Base-by-base conservation (phyloP, 1,140 invertebrate species). In the Drosophila punjabiensis region DNA sequence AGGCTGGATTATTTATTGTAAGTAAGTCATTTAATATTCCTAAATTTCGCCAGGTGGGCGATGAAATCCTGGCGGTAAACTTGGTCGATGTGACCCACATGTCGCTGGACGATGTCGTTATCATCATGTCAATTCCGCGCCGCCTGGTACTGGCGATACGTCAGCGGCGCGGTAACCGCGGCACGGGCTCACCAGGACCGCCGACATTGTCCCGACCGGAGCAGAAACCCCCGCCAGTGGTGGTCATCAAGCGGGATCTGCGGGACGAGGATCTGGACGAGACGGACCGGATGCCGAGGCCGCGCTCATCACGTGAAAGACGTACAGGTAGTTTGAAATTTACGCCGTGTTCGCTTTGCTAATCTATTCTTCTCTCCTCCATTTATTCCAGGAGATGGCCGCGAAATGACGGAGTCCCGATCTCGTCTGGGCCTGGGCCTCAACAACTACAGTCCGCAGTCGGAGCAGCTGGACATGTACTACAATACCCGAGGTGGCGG, bases 51-150 rank as follows among this genome's bases (percentile, higher is more conserved):
- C 78, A 97, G 95, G 98, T 99, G 8, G 98, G 98, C n/a, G 99
- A 99, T 94, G 99, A 99, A 94, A 99, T 99, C 91, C 94, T 99
- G 76, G 98, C 98, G 7, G 98, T 99, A 39, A 99, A 99, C 94
- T 95, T 99, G 88, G 98, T 99, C 55, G 98, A 99, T 92, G 98
- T 99, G 76, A 97, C 97, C 63, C 96, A 97, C 85, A 99, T 99
- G 98, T 98, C 97, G 78, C 94, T 99, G 76, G 99, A 99, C 93
- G 99, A 99, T 93, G 98, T 99, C 45, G 99, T 99, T 60, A 99
- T 99, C 84, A 98, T 99, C 84, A 99, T 99, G 98, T 99, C 98
- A 81, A 99, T 99, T 94, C 99, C 99, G 2, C 95, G 98, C 85
- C 95, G 99, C 81, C 95, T 99, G 81, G 96, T 99, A 28, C 95